Percentiles rank a stretch among this genome's conserved stretches.
phyloP scores from a whole-genome alignment of 2,888 invertebrate genomes.

The Aspidiotus destructor region DNA sequence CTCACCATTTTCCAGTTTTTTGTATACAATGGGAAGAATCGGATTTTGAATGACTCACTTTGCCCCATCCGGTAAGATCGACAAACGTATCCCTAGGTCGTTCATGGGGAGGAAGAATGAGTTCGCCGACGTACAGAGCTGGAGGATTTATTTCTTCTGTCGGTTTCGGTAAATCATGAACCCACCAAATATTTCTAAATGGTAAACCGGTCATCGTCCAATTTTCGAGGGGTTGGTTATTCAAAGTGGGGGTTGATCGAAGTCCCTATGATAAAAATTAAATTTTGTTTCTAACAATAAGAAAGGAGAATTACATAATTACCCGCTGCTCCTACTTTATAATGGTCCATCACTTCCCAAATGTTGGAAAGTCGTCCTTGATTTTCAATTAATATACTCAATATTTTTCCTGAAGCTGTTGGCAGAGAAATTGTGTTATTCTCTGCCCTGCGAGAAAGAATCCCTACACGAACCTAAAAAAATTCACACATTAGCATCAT shows the following conservation, averaged over 20 bases:
- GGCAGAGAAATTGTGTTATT: background rate
- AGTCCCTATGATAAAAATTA: background rate
- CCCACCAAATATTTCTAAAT: slow-evolving; percentile 34
- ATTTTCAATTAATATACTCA: slow-evolving; percentile 55
- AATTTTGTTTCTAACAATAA: no score
- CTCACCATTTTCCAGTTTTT: no score
- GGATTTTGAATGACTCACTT: slow-evolving; percentile 36
- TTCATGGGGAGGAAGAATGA: slow-evolving; percentile 28
- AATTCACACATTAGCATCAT: background rate
- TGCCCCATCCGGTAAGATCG: slow-evolving; percentile 39
- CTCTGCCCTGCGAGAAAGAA: slow-evolving; percentile 19
- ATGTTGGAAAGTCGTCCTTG: slow-evolving; percentile 72
- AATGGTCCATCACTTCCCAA: slow-evolving; percentile 41
- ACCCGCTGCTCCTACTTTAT: no score
- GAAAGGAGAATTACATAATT: no score
- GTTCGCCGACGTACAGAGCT: slow-evolving; percentile 36
- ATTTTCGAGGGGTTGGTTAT: background rate
- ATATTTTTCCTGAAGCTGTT: slow-evolving; percentile 38
- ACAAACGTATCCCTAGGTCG: slow-evolving; percentile 38
- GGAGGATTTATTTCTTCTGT: slow-evolving; percentile 30
- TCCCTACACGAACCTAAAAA: slow-evolving; percentile 27
- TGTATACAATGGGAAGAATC: background rate
- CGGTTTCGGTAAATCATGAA: slow-evolving; percentile 33
- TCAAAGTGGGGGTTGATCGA: background rate
- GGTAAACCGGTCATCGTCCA: slow-evolving; percentile 60